Percentiles rank a stretch among this genome's conserved stretches.
Evolutionary conservation across 2,113 vertebrate genomes (phyloP).

Genomic region (Ancistrus triradiatus): DNA sequence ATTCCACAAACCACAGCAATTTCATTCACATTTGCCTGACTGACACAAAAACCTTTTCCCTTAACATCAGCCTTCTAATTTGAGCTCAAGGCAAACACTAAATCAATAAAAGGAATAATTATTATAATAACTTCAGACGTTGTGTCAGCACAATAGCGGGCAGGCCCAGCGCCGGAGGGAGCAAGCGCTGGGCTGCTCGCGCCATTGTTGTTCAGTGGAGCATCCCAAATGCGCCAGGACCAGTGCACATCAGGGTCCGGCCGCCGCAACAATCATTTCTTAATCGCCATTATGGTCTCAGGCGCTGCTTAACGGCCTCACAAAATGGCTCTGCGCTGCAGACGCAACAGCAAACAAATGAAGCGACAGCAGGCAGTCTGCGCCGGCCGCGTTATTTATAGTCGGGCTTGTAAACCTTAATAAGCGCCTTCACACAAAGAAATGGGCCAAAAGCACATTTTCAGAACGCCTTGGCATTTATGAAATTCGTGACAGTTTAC

Average conservation of each 20-base stretch:
- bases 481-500: too few relatives aligned
- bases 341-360: not conserved
- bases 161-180: conserved; percentile 8
- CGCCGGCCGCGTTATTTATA: too few relatives aligned
- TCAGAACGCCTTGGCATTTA: too few relatives aligned
- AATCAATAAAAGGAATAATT: not conserved
- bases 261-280: conserved; percentile 9
- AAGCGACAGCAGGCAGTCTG: not conserved
- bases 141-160: conserved; percentile 16
- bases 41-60: too few relatives aligned
- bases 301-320: conserved; percentile 3
- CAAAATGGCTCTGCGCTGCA: not conserved
- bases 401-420: not conserved
- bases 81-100: too few relatives aligned
- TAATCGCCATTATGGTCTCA: conserved; percentile 19
- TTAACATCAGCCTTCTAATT: too few relatives aligned
- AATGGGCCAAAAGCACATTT: too few relatives aligned
- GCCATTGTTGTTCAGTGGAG: conserved; percentile 51
- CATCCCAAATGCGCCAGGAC: conserved; percentile 44
- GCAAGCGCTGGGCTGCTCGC: conserved; percentile 21
- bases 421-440: too few relatives aligned
- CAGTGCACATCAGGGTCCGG: conserved; percentile 32
- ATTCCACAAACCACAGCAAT: too few relatives aligned
- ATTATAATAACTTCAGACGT: conserved; percentile 6
- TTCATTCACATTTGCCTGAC: too few relatives aligned